phyloP scores from a whole-genome alignment of 2,888 invertebrate species.

The Agrotis clavis region DNA sequence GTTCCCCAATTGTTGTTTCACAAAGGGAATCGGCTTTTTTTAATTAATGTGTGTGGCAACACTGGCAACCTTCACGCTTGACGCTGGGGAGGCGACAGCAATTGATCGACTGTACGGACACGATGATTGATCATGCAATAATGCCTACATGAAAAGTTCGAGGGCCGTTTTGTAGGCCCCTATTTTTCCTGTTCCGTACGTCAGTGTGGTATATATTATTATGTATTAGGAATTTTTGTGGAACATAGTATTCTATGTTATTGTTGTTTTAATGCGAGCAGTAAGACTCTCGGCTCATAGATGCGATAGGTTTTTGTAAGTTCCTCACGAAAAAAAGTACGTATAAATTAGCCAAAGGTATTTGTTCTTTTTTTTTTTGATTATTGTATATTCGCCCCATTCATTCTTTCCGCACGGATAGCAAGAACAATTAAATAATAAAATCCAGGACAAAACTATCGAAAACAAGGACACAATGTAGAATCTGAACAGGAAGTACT shows the following conservation, averaged over 20 bases:
- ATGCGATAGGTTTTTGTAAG: too few relatives aligned
- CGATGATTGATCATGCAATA: constrained; percentile 67
- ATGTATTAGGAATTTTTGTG: constrained; percentile 2
- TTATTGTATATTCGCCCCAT: too few relatives aligned
- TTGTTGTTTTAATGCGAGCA: background rate
- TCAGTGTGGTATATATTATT: constrained; percentile 4
- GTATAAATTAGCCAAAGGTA: too few relatives aligned
- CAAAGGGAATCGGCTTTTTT: constrained; percentile 58
- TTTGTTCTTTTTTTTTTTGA: too few relatives aligned
- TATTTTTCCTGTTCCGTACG: background rate
- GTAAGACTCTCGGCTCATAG: background rate
- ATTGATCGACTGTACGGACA: constrained; percentile 59
- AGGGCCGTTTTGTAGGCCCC: constrained; percentile 40
- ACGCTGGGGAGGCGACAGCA: constrained; percentile 56
- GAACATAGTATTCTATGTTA: background rate
- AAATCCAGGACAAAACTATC: too few relatives aligned
- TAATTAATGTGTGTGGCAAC: constrained; percentile 65
- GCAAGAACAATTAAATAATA: too few relatives aligned
- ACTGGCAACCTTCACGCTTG: constrained; percentile 62
- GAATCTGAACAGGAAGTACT: too few relatives aligned
- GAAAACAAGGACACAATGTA: too few relatives aligned
- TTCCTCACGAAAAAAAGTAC: too few relatives aligned
- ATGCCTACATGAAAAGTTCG: constrained; percentile 62
- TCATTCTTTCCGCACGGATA: too few relatives aligned
- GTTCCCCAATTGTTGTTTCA: constrained; percentile 41